These are phyloP conservation scores for Hecatera dysodea DNA, from an alignment of 2,888 invertebrate species.

Conservation along the genomic window DNA sequence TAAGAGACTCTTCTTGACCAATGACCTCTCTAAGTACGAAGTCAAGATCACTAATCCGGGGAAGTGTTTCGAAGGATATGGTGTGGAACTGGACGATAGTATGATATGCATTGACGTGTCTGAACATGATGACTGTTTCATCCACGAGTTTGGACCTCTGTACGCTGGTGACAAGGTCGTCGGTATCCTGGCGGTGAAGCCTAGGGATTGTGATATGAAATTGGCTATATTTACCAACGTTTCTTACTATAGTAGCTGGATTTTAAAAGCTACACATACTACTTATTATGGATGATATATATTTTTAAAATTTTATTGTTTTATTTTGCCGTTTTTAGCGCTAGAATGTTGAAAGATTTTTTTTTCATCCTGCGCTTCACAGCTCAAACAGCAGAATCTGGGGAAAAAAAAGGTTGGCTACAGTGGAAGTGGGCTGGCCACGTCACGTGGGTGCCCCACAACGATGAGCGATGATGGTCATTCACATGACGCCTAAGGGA, in stretches of 20 bases:
- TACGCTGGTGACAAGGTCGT: slow-evolving; percentile 77
- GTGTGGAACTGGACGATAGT: slow-evolving; percentile 75
- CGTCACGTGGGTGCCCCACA: no score
- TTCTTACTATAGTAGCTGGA: slow-evolving; percentile 72
- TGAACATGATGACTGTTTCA: slow-evolving; percentile 80
- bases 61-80: slow-evolving; percentile 78
- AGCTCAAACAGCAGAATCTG: no score
- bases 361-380: no score
- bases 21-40: slow-evolving; percentile 77
- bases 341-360: no score
- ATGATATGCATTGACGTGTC: slow-evolving; percentile 81
- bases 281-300: slow-evolving; percentile 68
- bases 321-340: slow-evolving; percentile 22
- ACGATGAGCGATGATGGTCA: no score
- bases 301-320: slow-evolving; percentile 20
- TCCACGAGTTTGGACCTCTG: slow-evolving; percentile 84
- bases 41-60: slow-evolving; percentile 63
- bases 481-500: no score
- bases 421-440: no score
- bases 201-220: slow-evolving; percentile 78
- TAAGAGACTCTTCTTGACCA: slow-evolving; percentile 79
- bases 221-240: slow-evolving; percentile 75
- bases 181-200: slow-evolving; percentile 78
- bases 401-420: no score
- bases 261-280: slow-evolving; percentile 64